Conservation (phyloP, 1,140 invertebrate species). For the Chrysoperla carnea region DNA sequence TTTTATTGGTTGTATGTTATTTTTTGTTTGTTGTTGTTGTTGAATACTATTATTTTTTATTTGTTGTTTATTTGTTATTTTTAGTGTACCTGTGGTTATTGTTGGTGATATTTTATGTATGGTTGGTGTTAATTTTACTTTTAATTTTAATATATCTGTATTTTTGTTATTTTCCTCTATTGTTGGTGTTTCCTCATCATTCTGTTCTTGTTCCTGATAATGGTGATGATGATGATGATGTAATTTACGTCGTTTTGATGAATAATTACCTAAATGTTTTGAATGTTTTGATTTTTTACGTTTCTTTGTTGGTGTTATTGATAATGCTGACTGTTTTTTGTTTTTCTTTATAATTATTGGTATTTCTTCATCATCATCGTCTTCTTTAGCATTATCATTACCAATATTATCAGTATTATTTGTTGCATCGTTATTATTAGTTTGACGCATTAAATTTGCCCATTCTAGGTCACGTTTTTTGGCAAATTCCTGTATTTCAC, state of each 20-base stretch:
- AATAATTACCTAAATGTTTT: neutral
- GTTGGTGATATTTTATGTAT: conserved; percentile 14
- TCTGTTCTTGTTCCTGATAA: conserved; percentile 5
- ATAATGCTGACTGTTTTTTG: too few relatives aligned
- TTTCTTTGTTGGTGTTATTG: neutral
- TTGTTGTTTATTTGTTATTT: too few relatives aligned
- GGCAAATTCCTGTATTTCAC: conserved; percentile 17
- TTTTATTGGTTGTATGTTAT: too few relatives aligned
- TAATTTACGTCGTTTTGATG: neutral
- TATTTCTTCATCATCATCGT: too few relatives aligned
- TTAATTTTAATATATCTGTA: conserved; percentile 18
- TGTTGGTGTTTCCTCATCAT: conserved; percentile 18
- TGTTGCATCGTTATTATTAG: too few relatives aligned
- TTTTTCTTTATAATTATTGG: too few relatives aligned
- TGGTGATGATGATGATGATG: neutral
- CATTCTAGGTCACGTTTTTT: conserved; percentile 20
- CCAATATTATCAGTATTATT: too few relatives aligned
- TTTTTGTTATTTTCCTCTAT: conserved; percentile 18
- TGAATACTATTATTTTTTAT: too few relatives aligned
- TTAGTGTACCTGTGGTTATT: neutral
- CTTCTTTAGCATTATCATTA: too few relatives aligned
- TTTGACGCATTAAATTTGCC: conserved; percentile 6
- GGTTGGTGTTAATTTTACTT: conserved; percentile 18
- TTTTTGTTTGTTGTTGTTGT: too few relatives aligned
- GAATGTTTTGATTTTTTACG: neutral